Base-by-base conservation (phyloP, 2,113 vertebrate genomes). In the Sterrhoptilus dennistouni region DNA sequence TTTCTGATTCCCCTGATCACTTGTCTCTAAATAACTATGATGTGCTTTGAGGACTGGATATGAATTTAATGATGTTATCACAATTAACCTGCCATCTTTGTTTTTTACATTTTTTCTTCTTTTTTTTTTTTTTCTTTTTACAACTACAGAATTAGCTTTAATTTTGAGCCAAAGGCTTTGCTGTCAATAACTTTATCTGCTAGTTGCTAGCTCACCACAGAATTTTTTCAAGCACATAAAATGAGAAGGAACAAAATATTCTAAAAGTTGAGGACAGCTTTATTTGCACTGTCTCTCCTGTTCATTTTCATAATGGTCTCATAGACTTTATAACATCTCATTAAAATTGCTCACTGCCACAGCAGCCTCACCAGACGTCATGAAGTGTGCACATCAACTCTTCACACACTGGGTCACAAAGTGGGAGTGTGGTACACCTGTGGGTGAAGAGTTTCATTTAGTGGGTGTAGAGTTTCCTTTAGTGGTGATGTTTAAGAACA, bases 51-150 rank as follows among this genome's bases (percentile, higher is more conserved):
- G 88, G 45, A 36, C 88, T 92, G 76, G 35, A 74, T 93, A 82
- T 0, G 4, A 90, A 93, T 96, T 94, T 96, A 96, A 92, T 94
- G 86, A 95, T 92, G 86, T 82, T 96, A 95, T 93, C 93, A 92
- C 86, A 92, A 92, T 94, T 93, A 97, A 96, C 76, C 77, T 94
- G 90, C 83, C 88, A 71, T 95, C 42, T 78, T 90, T 95, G 74
- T 86, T 71, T 93, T 96, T 89, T 75, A 72, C 31, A 2, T 74
- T 21, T 53, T 53, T 54, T 54, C 86, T 79, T 42, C 79, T 83
- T 47, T 45, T 27, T 63, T 50, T 59, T 27, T 53, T 91, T 76
- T 72, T 53, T 91, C 72, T 72, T 74, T 82, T 86, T 81, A 44
- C 47, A 71, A 27, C 83, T 54, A 14, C 49, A 64, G 72, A 92